Percentiles rank a stretch among this genome's conserved stretches.
phyloP scores from a whole-genome alignment of 2,797 vertebrate genomes.

The Crenuchus spilurus region DNA sequence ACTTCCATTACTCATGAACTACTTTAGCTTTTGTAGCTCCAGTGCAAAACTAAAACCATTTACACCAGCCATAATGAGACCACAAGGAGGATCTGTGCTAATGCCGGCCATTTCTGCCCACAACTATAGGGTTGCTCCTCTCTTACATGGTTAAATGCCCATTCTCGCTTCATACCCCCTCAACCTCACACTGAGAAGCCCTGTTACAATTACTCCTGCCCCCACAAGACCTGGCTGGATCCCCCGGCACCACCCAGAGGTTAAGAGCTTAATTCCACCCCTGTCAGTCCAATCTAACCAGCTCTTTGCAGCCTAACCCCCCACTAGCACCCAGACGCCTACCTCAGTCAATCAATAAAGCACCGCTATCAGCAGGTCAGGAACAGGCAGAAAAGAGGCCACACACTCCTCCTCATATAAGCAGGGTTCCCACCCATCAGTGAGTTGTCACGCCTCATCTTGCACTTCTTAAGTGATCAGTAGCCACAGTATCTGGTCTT shows the following conservation, averaged over 20 bases:
- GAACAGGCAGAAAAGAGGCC: constrained; percentile 13
- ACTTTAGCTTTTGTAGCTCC: neutral
- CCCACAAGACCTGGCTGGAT: constrained; percentile 7
- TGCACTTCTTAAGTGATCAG: constrained; percentile 7
- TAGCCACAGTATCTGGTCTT: neutral
- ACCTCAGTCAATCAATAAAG: constrained; percentile 48
- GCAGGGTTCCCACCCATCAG: constrained; percentile 17
- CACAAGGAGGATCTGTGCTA: neutral
- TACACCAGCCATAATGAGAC: too few species aligned
- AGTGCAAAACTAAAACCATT: neutral
- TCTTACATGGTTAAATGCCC: constrained; percentile 25
- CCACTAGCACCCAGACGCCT: constrained; percentile 16
- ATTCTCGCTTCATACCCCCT: constrained; percentile 20
- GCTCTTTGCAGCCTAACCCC: constrained; percentile 31
- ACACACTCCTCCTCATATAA: constrained; percentile 20
- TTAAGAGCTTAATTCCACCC: constrained; percentile 57
- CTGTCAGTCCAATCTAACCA: constrained; percentile 54
- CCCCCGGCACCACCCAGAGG: constrained; percentile 32
- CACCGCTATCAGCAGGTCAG: constrained; percentile 21
- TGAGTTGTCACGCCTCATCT: constrained; percentile 1
- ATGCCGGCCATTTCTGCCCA: too few species aligned
- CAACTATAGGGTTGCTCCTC: neutral
- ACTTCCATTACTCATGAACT: too few species aligned
- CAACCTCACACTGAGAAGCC: neutral
- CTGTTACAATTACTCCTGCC: constrained; percentile 39